Conservation (phyloP, 2,113 vertebrate species). For the Passerina amoena region DNA sequence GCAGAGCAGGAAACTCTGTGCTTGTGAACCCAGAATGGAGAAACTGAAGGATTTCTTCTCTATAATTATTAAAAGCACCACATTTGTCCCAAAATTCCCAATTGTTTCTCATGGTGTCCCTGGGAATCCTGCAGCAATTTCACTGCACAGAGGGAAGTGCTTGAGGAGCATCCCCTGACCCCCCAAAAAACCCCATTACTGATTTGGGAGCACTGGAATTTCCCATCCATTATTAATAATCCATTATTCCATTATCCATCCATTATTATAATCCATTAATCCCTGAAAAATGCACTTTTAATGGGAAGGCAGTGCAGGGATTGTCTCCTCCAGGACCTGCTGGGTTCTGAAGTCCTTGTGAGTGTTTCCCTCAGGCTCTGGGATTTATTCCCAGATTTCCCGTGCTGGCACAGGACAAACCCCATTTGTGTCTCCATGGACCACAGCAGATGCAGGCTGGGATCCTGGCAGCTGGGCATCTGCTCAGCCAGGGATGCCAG, state of each 20-base stretch:
- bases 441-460: neutral
- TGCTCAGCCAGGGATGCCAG: neutral
- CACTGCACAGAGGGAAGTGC: neutral
- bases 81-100: neutral
- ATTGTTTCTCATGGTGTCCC: too few relatives aligned
- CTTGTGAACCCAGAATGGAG: neutral
- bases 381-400: neutral
- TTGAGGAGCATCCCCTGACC: rapidly evolving
- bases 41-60: neutral
- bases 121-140: neutral
- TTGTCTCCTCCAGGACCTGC: neutral
- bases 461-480: neutral
- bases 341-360: neutral
- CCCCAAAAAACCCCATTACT: neutral
- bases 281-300: neutral
- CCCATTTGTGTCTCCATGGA: neutral
- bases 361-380: neutral
- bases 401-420: neutral
- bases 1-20: too few relatives aligned
- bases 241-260: neutral
- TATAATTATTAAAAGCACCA: rapidly evolving
- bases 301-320: neutral
- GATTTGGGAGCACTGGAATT: neutral
- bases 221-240: rapidly evolving
- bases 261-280: neutral